Base-by-base conservation (phyloP, 2,888 invertebrate species). In the Byasa hedistus region DNA sequence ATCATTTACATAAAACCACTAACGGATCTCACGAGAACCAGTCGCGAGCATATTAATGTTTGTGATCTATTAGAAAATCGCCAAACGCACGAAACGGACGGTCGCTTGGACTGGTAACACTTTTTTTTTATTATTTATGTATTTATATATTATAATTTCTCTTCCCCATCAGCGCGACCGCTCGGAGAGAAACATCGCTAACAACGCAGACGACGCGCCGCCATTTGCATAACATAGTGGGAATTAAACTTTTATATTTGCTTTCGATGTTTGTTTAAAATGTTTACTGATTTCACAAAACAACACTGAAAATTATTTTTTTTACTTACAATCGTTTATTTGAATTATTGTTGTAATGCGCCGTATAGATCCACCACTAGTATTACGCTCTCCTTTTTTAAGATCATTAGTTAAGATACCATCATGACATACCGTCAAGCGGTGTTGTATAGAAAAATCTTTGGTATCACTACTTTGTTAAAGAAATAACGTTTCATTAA, bases 61-160 rank as follows among this genome's bases (percentile, higher is more conserved):
- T 73, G 90, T 91, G 91, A 90, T 91, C 87, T 91, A 91, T 90
- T 90, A 90, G 90, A 90, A 87, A 90, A 91, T 90, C 88, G 86
- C 84, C 86, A 79, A 68, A 77, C 73, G 75, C 69, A 71, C 78
- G 79, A 80, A 76, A 80, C 77, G 75, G 71, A 78, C 74, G 76
- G 79, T 77, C 79, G 79, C 78, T 81, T 80, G 80, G 78, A 78
- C 76, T 73, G 73, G 69, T 75, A 76, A 78, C 76, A 39, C 12
- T 83, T 79, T 84, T 85, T 22, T 84, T 85, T 48, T 39, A 8
- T 39, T 39, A 8, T 48, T 48, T n/a, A 7, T 36, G 4, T 36
- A 4, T n/a, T 19, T n/a, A 5, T 85, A 81, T 79, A 86, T 85
- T 85, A 73, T 84, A 81, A 87, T 86, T 84, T 83, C 71, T 78